phyloP scores from a whole-genome alignment of 2,113 vertebrate species.

The Gymnorhina tibicen region DNA sequence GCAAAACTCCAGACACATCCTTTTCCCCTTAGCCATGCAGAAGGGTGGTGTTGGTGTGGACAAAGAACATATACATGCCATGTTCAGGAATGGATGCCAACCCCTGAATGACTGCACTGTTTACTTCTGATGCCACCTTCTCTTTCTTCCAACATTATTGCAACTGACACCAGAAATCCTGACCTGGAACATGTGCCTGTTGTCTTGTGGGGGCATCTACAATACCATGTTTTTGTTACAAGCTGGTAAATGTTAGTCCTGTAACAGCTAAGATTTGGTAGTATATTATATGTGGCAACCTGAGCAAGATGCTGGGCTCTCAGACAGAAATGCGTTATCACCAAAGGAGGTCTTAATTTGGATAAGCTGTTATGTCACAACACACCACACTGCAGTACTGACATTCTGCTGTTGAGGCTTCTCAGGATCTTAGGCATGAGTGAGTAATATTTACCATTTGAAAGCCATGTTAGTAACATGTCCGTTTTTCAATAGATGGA shows the following conservation, averaged over 20 bases:
- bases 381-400: fast-evolving
- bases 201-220: not conserved
- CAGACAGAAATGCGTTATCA: not conserved
- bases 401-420: not conserved
- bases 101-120: not conserved
- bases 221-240: not conserved
- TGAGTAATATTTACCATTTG: not conserved
- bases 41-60: not conserved
- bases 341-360: not conserved
- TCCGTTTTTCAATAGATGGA: not conserved
- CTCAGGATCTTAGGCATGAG: not conserved
- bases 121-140: not conserved
- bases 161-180: not conserved
- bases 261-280: fast-evolving
- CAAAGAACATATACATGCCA: fast-evolving
- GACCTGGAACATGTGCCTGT: not conserved
- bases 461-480: not conserved
- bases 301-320: not conserved
- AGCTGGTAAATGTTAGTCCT: not conserved
- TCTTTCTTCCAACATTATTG: not conserved
- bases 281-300: not conserved
- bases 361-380: not conserved
- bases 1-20: not conserved
- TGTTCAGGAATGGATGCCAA: not conserved
- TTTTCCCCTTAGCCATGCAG: not conserved